Percentiles rank a stretch among this genome's conserved stretches.
Evolutionary conservation across 2,888 invertebrate genomes (phyloP).

Genomic region (Leucophenga maculata): DNA sequence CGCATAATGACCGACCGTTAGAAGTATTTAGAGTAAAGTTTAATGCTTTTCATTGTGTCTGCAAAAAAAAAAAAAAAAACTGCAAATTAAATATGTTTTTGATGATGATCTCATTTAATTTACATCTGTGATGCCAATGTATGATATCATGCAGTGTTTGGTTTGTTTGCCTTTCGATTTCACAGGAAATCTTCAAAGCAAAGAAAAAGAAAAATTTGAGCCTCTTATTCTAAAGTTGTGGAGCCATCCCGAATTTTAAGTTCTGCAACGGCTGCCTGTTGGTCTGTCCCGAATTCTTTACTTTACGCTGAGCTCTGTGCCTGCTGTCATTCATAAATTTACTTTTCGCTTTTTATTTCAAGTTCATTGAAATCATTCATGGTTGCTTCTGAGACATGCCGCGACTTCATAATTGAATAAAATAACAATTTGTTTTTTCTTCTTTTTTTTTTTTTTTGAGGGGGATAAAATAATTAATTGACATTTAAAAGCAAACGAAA

Average conservation of each 20-base stretch:
- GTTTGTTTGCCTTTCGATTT: conserved; percentile 14
- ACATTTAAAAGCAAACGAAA: conserved; percentile 43
- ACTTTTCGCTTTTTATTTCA: conserved; percentile 12
- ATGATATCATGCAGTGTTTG: neutral
- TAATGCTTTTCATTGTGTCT: too few relatives aligned
- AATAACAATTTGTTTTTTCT: conserved; percentile 27
- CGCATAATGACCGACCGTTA: neutral
- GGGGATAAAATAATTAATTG: conserved; percentile 55
- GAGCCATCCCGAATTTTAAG: neutral
- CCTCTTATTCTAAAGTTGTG: neutral
- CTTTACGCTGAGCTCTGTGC: neutral
- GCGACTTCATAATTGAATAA: conserved; percentile 60
- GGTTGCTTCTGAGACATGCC: conserved; percentile 46
- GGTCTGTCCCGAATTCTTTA: neutral
- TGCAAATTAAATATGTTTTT: neutral
- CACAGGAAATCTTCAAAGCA: conserved; percentile 12
- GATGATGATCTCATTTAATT: conserved; percentile 23
- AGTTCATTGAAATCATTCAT: conserved; percentile 22
- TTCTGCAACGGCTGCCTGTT: neutral
- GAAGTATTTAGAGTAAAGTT: neutral
- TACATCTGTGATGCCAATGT: neutral
- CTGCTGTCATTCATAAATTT: conserved; percentile 21
- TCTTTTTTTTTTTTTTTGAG: too few relatives aligned
- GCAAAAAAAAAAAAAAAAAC: too few relatives aligned
- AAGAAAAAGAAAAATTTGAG: neutral